Percentiles rank a stretch among this genome's conserved stretches.
Evolutionary conservation across 2,113 vertebrate species (phyloP).

Genomic region (Stercorarius parasiticus): DNA sequence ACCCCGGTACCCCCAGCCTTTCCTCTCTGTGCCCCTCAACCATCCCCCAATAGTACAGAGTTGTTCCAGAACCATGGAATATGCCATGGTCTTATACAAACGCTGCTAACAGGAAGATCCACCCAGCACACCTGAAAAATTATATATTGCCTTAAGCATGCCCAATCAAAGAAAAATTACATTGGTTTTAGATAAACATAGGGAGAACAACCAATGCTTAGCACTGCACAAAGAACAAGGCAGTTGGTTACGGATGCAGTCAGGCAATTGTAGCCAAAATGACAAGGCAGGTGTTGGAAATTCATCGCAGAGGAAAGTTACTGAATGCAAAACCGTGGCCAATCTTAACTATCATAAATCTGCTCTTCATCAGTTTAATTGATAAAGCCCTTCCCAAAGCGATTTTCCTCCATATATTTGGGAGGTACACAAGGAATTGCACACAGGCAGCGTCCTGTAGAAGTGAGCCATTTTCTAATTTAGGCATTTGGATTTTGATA

Average conservation of each 20-base stretch:
- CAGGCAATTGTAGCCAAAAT: neutral
- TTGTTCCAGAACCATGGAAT: neutral
- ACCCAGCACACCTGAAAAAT: neutral
- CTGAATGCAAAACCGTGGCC: neutral
- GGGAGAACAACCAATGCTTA: neutral
- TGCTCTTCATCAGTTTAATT: neutral
- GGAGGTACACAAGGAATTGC: neutral
- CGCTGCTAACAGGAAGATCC: neutral
- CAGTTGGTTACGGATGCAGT: neutral
- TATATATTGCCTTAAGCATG: neutral
- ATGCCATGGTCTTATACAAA: neutral
- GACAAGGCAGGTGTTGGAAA: neutral
- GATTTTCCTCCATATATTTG: neutral
- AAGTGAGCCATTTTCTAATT: neutral
- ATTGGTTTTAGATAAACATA: neutral
- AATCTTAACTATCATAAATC: neutral
- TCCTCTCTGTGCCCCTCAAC: neutral
- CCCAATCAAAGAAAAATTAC: neutral
- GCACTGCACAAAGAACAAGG: neutral
- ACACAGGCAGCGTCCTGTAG: neutral
- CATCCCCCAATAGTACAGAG: fast-evolving
- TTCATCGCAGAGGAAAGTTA: neutral
- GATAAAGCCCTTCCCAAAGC: neutral
- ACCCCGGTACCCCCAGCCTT: neutral
- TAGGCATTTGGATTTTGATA: neutral